Base-by-base conservation (phyloP, 2,113 vertebrate species). In the Thunnus maccoyii region DNA sequence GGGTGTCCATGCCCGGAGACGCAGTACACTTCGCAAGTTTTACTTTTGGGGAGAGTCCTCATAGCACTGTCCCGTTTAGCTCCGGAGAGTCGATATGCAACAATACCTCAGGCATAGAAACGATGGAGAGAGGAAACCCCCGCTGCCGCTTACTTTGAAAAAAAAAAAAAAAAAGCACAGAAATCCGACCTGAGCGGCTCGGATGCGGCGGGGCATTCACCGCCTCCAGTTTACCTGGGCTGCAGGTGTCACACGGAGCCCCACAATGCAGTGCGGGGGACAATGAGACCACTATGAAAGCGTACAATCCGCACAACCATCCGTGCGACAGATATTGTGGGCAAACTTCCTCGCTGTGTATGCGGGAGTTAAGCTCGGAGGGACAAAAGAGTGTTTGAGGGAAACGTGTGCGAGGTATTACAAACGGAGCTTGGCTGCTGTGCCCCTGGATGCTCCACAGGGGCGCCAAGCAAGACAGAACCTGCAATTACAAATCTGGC, bases 261-360 rank as follows among this genome's bases (percentile, higher is more conserved):
- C 94, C 95, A 94, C 82, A 91, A 95, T 96, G 95, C 95, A 96
- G 56, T 57, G 95, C 94, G 93, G 86, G 94, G 89, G 77, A 95
- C 94, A 95, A 95, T 93, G 92, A 73, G 88, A 75, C 77, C 89
- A 93, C 94, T 96, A 96, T 95, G 87, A 91, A 84, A 73, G 80
- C 63, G 67, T 85, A 84, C 90, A 87, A 89, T 88, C 90, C 87
- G 60, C 88, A 92, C 89, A 89, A 85, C 67, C 89, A 91, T 87
- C 91, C 79, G 86, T 89, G 88, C 70, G 72, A 90, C 91, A 89
- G 90, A 92, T 86, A 90, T 84, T 92, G 92, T 93, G 92, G 89
- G 84, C 83, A 92, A 94, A 93, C 89, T 80, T 89, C n/a, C 74
- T 77, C 58, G 32, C n/a, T 70, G 86, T 84, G 85, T 82, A 81